Base-by-base conservation (phyloP, 1,140 invertebrate species). In the Uloborus diversus region DNA sequence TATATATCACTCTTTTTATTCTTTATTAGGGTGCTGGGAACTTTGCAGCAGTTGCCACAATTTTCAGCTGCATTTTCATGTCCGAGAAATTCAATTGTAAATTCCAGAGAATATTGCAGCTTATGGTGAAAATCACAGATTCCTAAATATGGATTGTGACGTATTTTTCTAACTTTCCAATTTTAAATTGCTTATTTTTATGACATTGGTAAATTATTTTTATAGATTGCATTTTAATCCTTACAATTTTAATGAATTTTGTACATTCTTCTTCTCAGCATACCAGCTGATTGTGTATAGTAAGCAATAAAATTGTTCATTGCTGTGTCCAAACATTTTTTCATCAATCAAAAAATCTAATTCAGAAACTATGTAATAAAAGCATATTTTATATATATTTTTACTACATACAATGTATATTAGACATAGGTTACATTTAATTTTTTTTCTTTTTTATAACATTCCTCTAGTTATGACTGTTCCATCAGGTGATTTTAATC, bases 381-480 rank as follows among this genome's bases (percentile, higher is more conserved):
- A n/a, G n/a, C n/a, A n/a, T n/a, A n/a, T n/a, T n/a, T n/a, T n/a
- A n/a, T n/a, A n/a, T n/a, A n/a, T n/a, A n/a, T n/a, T n/a, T n/a
- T n/a, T n/a, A n/a, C n/a, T n/a, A n/a, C n/a, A n/a, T n/a, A n/a
- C n/a, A n/a, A n/a, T n/a, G n/a, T n/a, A n/a, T n/a, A n/a, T n/a
- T n/a, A n/a, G n/a, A n/a, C n/a, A n/a, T n/a, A n/a, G n/a, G n/a
- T n/a, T n/a, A n/a, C n/a, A n/a, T n/a, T n/a, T n/a, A n/a, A n/a
- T n/a, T n/a, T n/a, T n/a, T n/a, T n/a, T 42, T 53, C 9, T 53
- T 53, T 4, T 17, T 56, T 56, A 78, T 23, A 78, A 66, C 73
- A 78, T 78, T 42, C 73, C 73, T 37, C 59, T 78, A 23, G 73
- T 78, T 13, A 78, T 78, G 4, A 78, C 62, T n/a, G n/a, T n/a